Evolutionary conservation across 92 coral and sea anemone species (phyloP).

Genomic region (Parazoanthus darwini): DNA sequence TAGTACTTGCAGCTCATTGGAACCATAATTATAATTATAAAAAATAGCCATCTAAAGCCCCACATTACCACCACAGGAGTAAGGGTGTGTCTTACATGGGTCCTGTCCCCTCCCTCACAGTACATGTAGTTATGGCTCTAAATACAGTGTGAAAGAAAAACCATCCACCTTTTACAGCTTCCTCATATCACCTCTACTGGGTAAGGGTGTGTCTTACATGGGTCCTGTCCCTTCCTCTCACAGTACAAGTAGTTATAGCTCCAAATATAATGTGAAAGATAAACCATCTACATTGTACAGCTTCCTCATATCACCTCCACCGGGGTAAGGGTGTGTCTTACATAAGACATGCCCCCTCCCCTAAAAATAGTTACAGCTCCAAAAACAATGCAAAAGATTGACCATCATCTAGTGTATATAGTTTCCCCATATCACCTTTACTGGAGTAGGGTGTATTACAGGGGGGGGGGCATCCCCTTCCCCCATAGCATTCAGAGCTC

Average conservation of each 20-base stretch:
- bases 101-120: background rate
- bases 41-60: conserved; percentile 99
- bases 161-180: conserved; percentile 72
- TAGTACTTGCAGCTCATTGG: too few species aligned
- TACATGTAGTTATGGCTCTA: conserved; percentile 84
- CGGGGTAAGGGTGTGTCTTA: too few species aligned
- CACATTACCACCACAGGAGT: too few species aligned
- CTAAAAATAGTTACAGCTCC: conserved; percentile 84
- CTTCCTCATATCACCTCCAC: conserved; percentile 1
- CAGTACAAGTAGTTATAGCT: conserved; percentile 74
- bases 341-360: conserved; percentile 47
- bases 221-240: conserved; percentile 47
- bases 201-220: conserved; percentile 66
- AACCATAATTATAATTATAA: conserved; percentile 36
- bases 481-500: too few species aligned
- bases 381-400: conserved; percentile 82
- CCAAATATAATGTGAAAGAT: conserved; percentile 34
- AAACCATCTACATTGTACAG: too few species aligned
- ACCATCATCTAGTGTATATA: too few species aligned
- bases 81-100: too few species aligned
- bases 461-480: too few species aligned
- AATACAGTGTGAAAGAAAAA: conserved; percentile 92
- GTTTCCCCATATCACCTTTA: too few species aligned
- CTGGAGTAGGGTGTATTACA: too few species aligned
- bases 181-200: conserved; percentile 82